phyloP scores from a whole-genome alignment of 2,797 vertebrate species.

The Myotis myotis region DNA sequence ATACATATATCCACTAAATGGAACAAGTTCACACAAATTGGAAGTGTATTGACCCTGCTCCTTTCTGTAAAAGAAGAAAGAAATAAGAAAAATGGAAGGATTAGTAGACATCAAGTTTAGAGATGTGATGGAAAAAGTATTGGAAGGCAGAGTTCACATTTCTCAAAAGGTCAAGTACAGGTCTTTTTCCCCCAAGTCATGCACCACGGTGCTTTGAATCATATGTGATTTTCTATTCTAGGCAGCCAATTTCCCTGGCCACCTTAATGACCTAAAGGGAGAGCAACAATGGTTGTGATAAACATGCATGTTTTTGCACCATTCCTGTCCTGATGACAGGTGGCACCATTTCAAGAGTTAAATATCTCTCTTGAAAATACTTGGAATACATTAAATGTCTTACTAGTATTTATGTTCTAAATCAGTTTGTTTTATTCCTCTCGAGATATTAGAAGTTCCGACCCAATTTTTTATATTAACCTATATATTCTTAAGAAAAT shows the following conservation, averaged over 20 bases:
- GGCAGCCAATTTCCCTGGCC: background rate
- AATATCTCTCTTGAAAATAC: background rate
- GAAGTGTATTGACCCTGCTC: background rate
- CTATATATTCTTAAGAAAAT: background rate
- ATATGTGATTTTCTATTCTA: background rate
- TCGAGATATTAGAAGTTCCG: background rate
- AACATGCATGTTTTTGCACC: background rate
- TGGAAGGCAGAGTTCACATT: background rate
- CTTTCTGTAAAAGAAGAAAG: background rate
- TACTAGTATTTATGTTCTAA: background rate
- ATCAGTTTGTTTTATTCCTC: background rate
- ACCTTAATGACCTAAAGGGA: background rate
- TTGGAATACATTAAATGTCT: background rate
- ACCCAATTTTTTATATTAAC: background rate
- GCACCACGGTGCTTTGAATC: background rate
- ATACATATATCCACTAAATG: background rate
- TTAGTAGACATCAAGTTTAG: background rate
- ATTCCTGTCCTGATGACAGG: background rate
- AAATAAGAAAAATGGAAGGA: background rate
- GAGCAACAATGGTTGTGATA: background rate
- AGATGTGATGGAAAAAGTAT: background rate
- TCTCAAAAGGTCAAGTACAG: background rate
- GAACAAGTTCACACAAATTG: background rate
- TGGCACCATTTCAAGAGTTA: background rate
- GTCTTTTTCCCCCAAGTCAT: background rate